Evolutionary conservation across 2,113 vertebrate genomes (phyloP).

Genomic region (Furnarius figulus): DNA sequence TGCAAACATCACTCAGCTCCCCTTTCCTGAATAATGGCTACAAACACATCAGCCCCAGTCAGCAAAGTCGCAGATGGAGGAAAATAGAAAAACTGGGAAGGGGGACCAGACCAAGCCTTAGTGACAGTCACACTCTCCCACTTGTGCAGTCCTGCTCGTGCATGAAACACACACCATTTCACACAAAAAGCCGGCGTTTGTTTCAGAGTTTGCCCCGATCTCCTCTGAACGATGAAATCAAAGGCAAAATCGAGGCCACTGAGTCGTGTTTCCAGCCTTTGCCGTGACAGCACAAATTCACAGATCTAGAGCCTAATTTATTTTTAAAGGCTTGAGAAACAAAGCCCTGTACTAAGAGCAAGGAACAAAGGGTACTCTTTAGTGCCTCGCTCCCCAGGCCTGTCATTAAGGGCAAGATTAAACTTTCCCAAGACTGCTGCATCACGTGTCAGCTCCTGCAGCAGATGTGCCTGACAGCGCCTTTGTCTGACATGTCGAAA

Average conservation of each 20-base stretch:
- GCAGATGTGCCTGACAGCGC: slow-evolving; percentile 62
- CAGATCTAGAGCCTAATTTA: slow-evolving; percentile 56
- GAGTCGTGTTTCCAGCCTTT: slow-evolving; percentile 26
- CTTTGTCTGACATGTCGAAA: slow-evolving; percentile 45
- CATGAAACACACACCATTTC: background rate
- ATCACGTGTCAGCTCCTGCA: slow-evolving; percentile 57
- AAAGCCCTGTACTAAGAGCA: slow-evolving; percentile 42
- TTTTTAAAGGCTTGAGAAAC: slow-evolving; percentile 66
- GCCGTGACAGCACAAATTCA: slow-evolving; percentile 36
- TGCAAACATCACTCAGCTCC: background rate
- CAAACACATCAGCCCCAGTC: background rate
- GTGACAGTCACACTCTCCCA: background rate
- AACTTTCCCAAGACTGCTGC: slow-evolving; percentile 55
- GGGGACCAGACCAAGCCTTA: background rate
- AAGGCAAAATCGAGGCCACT: slow-evolving; percentile 54
- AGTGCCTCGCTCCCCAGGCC: slow-evolving; percentile 44
- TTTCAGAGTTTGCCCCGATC: slow-evolving; percentile 35
- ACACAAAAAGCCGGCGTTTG: background rate
- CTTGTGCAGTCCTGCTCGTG: background rate
- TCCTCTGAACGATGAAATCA: slow-evolving; percentile 42
- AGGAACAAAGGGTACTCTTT: slow-evolving; percentile 61
- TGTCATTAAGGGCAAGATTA: slow-evolving; percentile 68
- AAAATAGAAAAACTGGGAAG: background rate
- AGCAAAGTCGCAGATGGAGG: background rate
- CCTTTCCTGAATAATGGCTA: background rate